These are phyloP conservation scores for Tipula vernalis DNA, from an alignment of 2,888 invertebrate species.

Conservation along the genomic window DNA sequence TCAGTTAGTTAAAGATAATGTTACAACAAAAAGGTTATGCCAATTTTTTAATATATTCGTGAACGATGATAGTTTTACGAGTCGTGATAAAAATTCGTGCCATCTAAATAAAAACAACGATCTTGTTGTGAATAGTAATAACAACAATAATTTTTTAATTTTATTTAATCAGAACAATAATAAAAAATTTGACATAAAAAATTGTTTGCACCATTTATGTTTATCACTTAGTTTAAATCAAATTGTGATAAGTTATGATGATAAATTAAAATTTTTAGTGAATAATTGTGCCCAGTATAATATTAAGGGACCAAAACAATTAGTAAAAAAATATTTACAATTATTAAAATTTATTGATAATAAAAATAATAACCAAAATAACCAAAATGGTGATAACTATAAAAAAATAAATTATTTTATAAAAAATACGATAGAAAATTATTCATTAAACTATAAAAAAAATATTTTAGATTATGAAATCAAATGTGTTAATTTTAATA, in stretches of 20 bases:
- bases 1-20: background rate
- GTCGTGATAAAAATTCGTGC: background rate
- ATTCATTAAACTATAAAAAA: background rate
- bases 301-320: background rate
- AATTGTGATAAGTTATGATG: slow-evolving; percentile 18
- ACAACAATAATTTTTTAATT: background rate
- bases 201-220: slow-evolving; percentile 18
- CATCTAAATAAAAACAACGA: background rate
- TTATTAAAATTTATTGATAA: background rate
- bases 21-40: background rate
- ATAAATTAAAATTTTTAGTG: background rate
- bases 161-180: background rate
- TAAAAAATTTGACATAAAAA: slow-evolving; percentile 17
- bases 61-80: background rate
- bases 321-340: background rate
- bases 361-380: background rate
- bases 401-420: background rate
- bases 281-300: background rate
- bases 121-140: background rate
- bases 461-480: background rate
- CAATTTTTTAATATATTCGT: background rate
- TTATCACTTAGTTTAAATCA: slow-evolving; percentile 22
- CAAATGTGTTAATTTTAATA: background rate
- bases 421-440: background rate
- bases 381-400: background rate